Percentiles rank a stretch among this genome's conserved stretches.
Conservation (phyloP, 1,140 invertebrate genomes). For the Drosophila equinoxialis region DNA sequence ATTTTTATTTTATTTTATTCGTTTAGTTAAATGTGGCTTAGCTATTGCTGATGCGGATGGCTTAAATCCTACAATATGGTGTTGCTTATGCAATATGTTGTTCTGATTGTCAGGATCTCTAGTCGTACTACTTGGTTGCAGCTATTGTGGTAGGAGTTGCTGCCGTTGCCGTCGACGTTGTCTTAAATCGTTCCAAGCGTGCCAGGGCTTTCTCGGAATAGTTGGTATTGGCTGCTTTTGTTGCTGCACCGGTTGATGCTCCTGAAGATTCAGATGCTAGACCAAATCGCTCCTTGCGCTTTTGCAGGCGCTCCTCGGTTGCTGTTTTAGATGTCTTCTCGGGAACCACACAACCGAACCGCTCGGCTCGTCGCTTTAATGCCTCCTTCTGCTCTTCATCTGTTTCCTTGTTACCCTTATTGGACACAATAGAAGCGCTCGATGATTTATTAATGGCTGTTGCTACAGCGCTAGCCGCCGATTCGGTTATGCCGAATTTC, state of each 20-base stretch:
- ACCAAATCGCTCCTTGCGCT: conserved; percentile 89
- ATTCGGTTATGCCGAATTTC: conserved; percentile 87
- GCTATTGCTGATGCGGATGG: conserved; percentile 36
- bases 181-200: conserved; percentile 78
- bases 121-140: neutral
- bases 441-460: conserved; percentile 85
- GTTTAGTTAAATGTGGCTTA: conserved; percentile 36
- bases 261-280: conserved; percentile 53
- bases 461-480: conserved; percentile 5
- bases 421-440: conserved; percentile 59
- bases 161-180: conserved; percentile 15
- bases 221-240: conserved; percentile 52
- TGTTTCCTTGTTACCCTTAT: conserved; percentile 63
- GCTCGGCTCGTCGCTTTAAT: conserved; percentile 89
- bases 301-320: conserved; percentile 87
- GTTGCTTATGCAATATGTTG: conserved; percentile 20
- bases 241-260: neutral
- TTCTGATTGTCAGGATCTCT: neutral
- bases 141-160: conserved; percentile 6
- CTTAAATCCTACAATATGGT: conserved; percentile 27
- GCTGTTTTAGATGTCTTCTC: conserved; percentile 87
- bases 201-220: conserved; percentile 77
- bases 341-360: conserved; percentile 90
- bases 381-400: conserved; percentile 85
- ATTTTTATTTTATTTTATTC: conserved; percentile 26